Evolutionary conservation across 2,888 invertebrate species (phyloP), one percentile per base, ranked within the genome.

Genomic region (Kryphioiulus occultus): DNA sequence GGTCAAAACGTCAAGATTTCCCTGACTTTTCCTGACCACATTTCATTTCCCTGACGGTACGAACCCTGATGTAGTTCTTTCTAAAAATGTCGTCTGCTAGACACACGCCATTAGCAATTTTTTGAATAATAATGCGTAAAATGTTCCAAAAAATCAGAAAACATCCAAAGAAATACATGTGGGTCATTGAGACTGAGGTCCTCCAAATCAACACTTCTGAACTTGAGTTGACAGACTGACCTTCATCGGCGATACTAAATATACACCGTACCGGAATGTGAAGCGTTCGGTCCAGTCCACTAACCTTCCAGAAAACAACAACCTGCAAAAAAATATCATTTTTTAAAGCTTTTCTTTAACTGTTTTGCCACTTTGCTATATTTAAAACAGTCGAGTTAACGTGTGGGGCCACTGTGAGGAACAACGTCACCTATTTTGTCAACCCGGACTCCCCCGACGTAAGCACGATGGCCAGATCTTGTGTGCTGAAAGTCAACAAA

Each of bases 341-440:
- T 68, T 68, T 68, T 22, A 59, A 26, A 35, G 35, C 7, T 35
- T 35, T 7, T 35, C 7, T 35, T 35, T 78, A 26, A 9, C 68
- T 4, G 30, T 78, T 78, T 78, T 30, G 26, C 30, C 78, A 30
- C 26, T 78, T 32, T 32, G 7, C 30, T 32, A 78, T 30, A 78
- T 78, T 78, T 78, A 35, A 26, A 53, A 35, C 91, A 97, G 97
- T 96, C 91, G 94, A 96, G 91, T 94, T 95, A 78, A 95, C 95
- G 0, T 97, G 97, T 90, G 96, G 96, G 0, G 95, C 95, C 87
- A 94, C 94, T 0, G 95, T 95, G 0, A 93, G 94, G 0, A 95
- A 96, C 91, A 97, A 97, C 91, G 95, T 95, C 0, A 97, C 97
- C 0, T 96, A 96, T 91, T 97, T 97, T 91, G 96, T 97, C 0